Base-by-base conservation (phyloP, 2,797 vertebrate species). In the Ambastaia sidthimunki region DNA sequence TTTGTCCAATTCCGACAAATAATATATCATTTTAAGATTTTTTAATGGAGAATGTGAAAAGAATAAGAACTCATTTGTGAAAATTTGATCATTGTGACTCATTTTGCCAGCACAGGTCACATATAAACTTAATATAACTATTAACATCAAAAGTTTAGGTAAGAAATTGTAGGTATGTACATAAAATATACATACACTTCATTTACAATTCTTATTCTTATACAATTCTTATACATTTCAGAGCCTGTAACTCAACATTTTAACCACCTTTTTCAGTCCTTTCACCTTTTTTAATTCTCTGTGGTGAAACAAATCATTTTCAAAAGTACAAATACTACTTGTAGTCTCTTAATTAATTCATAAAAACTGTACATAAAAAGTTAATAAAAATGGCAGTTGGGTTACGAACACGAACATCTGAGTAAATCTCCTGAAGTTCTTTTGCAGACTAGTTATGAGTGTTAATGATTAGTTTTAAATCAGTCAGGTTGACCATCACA, bases 401-500 rank as follows among this genome's bases (percentile, higher is more conserved):
- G 2, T 44, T 44, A 44, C 1, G 41, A 13, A 59, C 12, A 59
- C 10, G 13, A 21, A 23, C 10, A 50, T 21, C 21, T 23, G 55
- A 57, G 55, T 23, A 23, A 21, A 23, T 4, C 21, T 19, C 13
- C n/a, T 12, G 54, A 55, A 13, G 23, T 62, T 57, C 4, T 23
- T 12, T 3, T 23, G 19, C 54, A 57, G 13, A 59, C 54, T 28
- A 66, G 18, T 48, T 25, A 66, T 78, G 52, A 63, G 12, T 55
- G 77, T 82, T 82, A 82, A 84, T 82, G n/a, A 80, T 84, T 80
- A 72, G 34, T 69, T 80, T 55, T 23, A 12, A 25, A 72, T 69
- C 67, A 77, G 41, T 25, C 70, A 28, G 52, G 28, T 18, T 78
- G 52, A 82, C 71, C 80, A 74, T 80, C 57, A 74, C 68, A 52